Base-by-base conservation (phyloP, 2,797 vertebrate species). In the Coranthus polyacanthus region DNA sequence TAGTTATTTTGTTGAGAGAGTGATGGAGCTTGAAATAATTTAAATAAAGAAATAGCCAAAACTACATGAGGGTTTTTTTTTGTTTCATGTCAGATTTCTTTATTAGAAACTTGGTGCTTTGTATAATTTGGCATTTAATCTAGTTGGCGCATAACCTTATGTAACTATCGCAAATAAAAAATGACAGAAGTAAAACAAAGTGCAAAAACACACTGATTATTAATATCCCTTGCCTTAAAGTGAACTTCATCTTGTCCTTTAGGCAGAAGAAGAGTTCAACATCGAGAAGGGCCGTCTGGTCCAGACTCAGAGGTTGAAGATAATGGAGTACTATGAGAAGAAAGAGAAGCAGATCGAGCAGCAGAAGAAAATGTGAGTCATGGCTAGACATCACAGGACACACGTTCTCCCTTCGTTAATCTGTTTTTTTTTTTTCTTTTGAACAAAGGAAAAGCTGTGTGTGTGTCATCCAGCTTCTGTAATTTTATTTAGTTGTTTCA, bases 221-320 rank as follows among this genome's bases (percentile, higher is more conserved):
- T 6, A 7, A 5, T 15, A 2, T 41, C 4, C 1, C n/a, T 41
- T 12, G 15, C 5, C 13, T 41, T 41, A 4, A 41, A 74, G 17
- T 69, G 24, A 69, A 24, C 11, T 15, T 7, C 78, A 77, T 88
- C 68, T 85, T 72, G 69, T 38, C 68, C 78, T 85, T 60, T 83
- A 99, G 98, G 98, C 98, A n/a, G 98, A 99, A 85, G 98, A 99
- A 75, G 98, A 99, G 92, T 99, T 99, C 90, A 99, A 99, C 93
- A 99, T 99, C 21, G 98, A 99, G 92, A 99, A 99, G 82, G 98
- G 98, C 58, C 97, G 98, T 2, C 94, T 99, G 78, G 98, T 99
- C 70, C 98, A 99, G 82, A 99, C 98, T 3, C 98, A 99, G 89
- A 94, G 98, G 79, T 91, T 99, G 92, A 99, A 99, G 92, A 99